Conservation (phyloP, 2,113 vertebrate genomes). For the Lycaon pictus region DNA sequence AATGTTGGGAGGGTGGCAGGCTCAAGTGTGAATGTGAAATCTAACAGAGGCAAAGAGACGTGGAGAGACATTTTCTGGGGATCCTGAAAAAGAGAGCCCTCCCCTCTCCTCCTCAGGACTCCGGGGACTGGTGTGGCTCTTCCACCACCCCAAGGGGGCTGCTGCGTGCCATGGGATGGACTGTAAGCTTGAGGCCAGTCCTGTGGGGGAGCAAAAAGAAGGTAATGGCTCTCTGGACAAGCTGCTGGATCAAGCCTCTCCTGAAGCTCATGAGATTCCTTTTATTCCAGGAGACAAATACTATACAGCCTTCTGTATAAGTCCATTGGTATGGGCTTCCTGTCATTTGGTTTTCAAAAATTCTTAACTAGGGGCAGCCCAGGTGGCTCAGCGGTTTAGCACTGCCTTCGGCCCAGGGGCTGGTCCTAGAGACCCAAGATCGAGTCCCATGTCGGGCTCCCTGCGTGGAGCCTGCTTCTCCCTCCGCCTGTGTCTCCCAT, state of each 20-base stretch:
- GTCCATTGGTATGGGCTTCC: background rate
- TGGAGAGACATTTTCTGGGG: background rate
- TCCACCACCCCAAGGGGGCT: background rate
- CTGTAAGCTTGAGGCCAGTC: background rate
- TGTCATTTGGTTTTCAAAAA: background rate
- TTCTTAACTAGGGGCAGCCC: too few species aligned
- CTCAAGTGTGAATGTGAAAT: background rate
- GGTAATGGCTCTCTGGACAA: background rate
- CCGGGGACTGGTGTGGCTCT: background rate
- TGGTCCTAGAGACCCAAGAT: too few species aligned
- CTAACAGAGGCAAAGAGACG: background rate
- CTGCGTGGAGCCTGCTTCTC: too few species aligned
- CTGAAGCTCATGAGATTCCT: background rate
- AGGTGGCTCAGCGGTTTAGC: too few species aligned
- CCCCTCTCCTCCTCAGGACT: background rate
- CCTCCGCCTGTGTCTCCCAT: too few species aligned
- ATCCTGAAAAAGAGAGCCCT: background rate
- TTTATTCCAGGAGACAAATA: background rate
- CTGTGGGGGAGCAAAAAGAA: background rate
- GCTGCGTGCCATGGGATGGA: accelerated
- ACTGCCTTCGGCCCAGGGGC: too few species aligned
- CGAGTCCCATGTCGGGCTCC: too few species aligned
- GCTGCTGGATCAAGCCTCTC: background rate
- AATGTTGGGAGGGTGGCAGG: too few species aligned
- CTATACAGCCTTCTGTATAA: too few species aligned